Base-by-base conservation (phyloP, 2,797 vertebrate species). In the Scomberomorus guttatus region DNA sequence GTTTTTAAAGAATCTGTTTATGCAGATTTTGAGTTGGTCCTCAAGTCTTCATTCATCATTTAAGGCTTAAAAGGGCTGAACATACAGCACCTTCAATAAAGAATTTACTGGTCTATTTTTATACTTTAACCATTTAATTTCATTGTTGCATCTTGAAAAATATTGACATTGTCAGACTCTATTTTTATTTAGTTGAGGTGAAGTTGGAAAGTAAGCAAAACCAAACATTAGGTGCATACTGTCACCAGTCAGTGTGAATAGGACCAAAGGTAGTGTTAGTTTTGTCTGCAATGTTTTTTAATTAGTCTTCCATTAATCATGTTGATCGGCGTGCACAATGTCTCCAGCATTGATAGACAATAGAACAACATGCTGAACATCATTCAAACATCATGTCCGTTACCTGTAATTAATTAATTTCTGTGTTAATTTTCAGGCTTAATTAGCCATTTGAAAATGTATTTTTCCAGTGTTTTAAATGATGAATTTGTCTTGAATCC, bases 1-100 rank as follows among this genome's bases (percentile, higher is more conserved):
- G 42, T 55, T 68, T 63, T 46, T 51, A 60, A 55, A 57, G 62
- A 25, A 60, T 72, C 24, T 76, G 1, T 54, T 80, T 25, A 18
- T 52, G n/a, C 46, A 59, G 29, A 50, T 32, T 59, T 74, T 69
- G 44, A 62, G 15, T 63, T 15, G 20, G 52, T 55, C 22, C 22
- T 55, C n/a, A 1, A 56, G 34, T 42, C 34, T 55, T 42, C 37
- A 29, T 42, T 15, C 32, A 7, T 37, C 56, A n/a, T 56, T 68
- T 44, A 0, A 68, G 46, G 22, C n/a, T 54, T 80, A 66, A 54
- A 24, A 66, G 9, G 24, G 37, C 52, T 63, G 51, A 22, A 48
- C 13, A 44, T 3, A 66, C 56, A 37, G 2, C 11, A 37, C 37
- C 14, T 46, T 37, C 20, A 67, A 63, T 59, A 39, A 6, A 37